Percentiles rank a stretch among this genome's conserved stretches.
These are phyloP conservation scores for Lamprotornis superbus DNA, from an alignment of 2,113 vertebrate species.

Conservation along the genomic window DNA sequence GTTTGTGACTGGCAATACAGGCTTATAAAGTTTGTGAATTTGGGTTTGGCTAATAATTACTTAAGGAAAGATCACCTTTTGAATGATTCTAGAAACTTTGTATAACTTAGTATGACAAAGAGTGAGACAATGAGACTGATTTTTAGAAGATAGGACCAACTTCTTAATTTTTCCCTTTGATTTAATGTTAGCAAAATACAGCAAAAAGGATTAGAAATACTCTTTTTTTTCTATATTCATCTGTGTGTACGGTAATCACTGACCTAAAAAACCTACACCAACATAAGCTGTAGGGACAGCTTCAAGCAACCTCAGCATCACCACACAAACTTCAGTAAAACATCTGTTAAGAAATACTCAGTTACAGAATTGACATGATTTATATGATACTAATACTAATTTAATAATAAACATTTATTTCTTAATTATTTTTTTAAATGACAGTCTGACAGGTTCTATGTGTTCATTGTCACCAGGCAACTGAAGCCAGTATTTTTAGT, in stretches of 20 bases:
- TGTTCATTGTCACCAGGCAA: not conserved
- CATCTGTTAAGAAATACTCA: not conserved
- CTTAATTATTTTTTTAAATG: not conserved
- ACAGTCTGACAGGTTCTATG: not conserved
- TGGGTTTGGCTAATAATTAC: not conserved
- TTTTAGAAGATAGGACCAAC: not conserved
- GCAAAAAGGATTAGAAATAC: not conserved
- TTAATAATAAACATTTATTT: not conserved
- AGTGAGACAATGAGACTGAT: not conserved
- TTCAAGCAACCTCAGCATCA: not conserved
- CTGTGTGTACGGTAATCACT: not conserved
- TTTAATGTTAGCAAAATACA: not conserved
- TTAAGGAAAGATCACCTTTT: not conserved
- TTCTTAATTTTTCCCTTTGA: not conserved
- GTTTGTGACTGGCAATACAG: not conserved
- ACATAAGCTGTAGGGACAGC: not conserved
- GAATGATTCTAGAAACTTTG: not conserved
- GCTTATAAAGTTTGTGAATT: not conserved
- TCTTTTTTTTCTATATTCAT: not conserved
- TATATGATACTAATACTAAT: not conserved
- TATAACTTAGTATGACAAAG: not conserved
- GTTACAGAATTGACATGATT: not conserved
- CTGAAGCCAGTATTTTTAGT: rapidly evolving
- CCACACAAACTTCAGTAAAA: not conserved
- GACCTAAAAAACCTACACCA: not conserved